These are phyloP conservation scores for Neolamprologus caudopunctatus DNA, from an alignment of 2,113 vertebrate genomes.

Conservation along the genomic window DNA sequence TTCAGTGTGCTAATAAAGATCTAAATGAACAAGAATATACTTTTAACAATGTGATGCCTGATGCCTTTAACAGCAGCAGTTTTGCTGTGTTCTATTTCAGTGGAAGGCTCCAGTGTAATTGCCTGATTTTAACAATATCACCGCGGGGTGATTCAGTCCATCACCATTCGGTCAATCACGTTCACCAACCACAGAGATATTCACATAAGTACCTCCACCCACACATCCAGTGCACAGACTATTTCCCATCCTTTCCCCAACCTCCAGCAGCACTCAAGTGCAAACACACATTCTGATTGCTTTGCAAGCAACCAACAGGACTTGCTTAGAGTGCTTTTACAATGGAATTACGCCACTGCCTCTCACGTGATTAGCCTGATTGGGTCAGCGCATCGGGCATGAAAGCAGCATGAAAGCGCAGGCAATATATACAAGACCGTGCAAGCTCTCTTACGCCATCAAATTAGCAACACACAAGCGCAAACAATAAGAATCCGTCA, in stretches of 20 bases:
- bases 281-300: not conserved
- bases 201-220: not conserved
- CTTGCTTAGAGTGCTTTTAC: constrained; percentile 2
- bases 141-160: not conserved
- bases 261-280: not conserved
- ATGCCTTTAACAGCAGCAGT: not conserved
- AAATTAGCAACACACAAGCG: not conserved
- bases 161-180: constrained; percentile 13
- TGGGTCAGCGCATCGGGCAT: not conserved
- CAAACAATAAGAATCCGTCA: not conserved
- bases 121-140: not conserved
- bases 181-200: not conserved
- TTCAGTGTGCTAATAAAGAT: not conserved
- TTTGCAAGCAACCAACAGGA: not conserved
- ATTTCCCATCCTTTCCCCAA: not conserved
- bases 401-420: not conserved
- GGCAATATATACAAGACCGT: not conserved
- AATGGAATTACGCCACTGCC: not conserved
- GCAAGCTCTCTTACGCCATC: not conserved
- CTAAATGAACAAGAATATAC: not conserved
- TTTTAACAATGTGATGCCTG: not conserved
- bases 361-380: constrained; percentile 1
- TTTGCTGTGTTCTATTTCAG: not conserved
- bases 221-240: not conserved
- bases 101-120: not conserved